Percentiles rank a stretch among this genome's conserved stretches.
These are phyloP conservation scores for Loxodonta africana DNA, from an alignment of 2,113 vertebrate genomes.

Conservation along the genomic window DNA sequence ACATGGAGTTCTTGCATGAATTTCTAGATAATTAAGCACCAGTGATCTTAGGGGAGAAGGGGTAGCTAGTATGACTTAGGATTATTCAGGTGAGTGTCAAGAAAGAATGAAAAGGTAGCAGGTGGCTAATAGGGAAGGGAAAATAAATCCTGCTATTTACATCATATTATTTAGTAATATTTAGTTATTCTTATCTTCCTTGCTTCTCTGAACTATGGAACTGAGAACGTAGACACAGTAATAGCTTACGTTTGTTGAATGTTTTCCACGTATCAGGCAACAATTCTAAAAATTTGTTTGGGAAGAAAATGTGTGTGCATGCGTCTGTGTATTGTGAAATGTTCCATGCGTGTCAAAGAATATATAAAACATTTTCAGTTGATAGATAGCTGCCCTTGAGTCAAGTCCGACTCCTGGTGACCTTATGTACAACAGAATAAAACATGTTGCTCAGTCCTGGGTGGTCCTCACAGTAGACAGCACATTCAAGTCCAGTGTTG, in stretches of 20 bases:
- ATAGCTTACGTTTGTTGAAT: not conserved
- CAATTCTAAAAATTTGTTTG: not conserved
- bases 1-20: not conserved
- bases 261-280: not conserved
- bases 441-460: not conserved
- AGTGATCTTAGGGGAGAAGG: not conserved
- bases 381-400: too few species aligned
- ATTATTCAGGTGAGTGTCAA: not conserved
- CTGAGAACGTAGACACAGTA: not conserved
- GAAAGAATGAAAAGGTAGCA: not conserved
- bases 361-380: not conserved
- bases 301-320: not conserved
- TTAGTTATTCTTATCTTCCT: not conserved
- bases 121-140: not conserved
- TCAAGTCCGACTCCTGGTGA: not conserved
- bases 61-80: not conserved
- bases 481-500: not conserved
- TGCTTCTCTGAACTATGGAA: not conserved
- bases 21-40: not conserved
- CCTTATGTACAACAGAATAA: not conserved
- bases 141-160: not conserved
- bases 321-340: not conserved
- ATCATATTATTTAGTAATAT: conserved; percentile 40
- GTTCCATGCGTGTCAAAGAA: not conserved
- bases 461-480: not conserved